These are phyloP conservation scores for Pristionchus arcanus DNA, from an alignment of 2,888 invertebrate genomes.

Conservation along the genomic window DNA sequence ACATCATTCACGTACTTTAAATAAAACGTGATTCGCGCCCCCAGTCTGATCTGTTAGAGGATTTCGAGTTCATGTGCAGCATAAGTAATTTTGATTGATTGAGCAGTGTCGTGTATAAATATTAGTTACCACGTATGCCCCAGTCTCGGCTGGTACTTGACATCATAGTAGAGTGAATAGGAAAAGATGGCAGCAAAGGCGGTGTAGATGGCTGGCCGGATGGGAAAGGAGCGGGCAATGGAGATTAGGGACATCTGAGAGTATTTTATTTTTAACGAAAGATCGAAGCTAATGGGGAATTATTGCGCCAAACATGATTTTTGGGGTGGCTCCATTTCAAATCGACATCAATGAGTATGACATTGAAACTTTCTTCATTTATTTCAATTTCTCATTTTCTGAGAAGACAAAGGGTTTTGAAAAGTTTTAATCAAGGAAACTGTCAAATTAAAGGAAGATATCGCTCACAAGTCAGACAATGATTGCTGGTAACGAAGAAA, in stretches of 20 bases:
- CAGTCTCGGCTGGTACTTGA: constrained; percentile 70
- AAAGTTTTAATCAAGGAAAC: not conserved
- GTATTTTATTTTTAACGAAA: not conserved
- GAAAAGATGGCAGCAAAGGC: constrained; percentile 67
- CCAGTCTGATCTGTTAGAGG: no score
- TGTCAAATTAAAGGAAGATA: not conserved
- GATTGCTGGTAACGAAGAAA: not conserved
- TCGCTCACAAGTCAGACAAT: not conserved
- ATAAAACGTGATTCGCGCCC: no score
- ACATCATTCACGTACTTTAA: no score
- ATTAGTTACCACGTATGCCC: constrained; percentile 68
- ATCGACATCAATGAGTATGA: no score
- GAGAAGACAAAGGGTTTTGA: not conserved
- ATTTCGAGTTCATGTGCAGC: no score
- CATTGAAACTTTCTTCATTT: no score
- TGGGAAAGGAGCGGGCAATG: not conserved
- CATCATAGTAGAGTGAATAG: constrained; percentile 71
- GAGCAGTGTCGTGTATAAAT: not conserved
- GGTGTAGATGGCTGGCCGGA: constrained; percentile 29
- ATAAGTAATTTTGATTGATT: not conserved
- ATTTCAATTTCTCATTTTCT: no score
- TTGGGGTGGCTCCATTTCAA: no score
- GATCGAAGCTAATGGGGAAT: no score
- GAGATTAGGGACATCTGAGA: constrained; percentile 19
- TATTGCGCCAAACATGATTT: no score